Conservation (phyloP, 1,140 invertebrate species). For the Scylla paramamosain region DNA sequence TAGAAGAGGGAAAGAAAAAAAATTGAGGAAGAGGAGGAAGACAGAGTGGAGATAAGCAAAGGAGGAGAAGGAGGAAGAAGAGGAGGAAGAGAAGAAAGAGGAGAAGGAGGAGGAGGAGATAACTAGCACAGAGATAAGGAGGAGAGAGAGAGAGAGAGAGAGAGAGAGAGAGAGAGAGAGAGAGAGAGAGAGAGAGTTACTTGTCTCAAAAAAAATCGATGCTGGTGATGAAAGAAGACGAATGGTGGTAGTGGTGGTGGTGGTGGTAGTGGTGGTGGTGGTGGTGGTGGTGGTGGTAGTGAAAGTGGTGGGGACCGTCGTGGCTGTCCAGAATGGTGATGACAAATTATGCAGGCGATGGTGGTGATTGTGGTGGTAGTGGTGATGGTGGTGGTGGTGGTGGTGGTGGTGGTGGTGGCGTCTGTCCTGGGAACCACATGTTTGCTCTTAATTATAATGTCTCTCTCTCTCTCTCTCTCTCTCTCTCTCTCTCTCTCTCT, state of each 20-base stretch:
- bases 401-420: no score
- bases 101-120: not conserved
- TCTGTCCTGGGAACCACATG: not conserved
- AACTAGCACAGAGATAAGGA: not conserved
- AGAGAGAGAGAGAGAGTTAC: no score
- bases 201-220: no score
- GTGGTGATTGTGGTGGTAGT: no score
- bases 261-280: not conserved
- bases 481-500: not conserved
- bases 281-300: no score
- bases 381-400: no score
- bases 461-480: constrained; percentile 28
- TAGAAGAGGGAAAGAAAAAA: not conserved
- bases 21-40: not conserved
- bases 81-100: no score
- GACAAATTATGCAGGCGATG: no score
- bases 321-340: no score
- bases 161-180: no score
- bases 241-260: not conserved
- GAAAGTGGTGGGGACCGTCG: no score
- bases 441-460: not conserved
- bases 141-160: not conserved
- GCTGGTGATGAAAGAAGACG: no score
- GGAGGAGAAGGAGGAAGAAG: not conserved
- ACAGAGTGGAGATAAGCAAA: not conserved